Evolutionary conservation across 1,140 invertebrate species (phyloP).

Genomic region (Conus ventricosus): DNA sequence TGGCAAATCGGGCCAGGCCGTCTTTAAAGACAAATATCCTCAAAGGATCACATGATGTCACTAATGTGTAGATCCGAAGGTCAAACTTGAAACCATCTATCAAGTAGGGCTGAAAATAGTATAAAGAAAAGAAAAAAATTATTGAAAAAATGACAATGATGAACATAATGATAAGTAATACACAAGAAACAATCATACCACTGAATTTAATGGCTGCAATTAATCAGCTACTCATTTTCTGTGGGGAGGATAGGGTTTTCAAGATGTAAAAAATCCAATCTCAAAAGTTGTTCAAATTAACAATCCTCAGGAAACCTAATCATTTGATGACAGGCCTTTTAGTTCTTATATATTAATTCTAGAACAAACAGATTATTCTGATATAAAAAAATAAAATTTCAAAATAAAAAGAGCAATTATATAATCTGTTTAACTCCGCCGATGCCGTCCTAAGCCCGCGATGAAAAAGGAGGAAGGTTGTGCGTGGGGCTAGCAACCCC

Average conservation of each 20-base stretch:
- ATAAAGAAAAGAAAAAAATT: not conserved
- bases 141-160: not conserved
- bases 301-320: no score
- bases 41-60: slow-evolving; percentile 76
- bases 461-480: no score
- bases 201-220: not conserved
- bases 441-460: no score
- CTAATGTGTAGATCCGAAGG: slow-evolving; percentile 75
- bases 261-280: no score
- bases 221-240: not conserved
- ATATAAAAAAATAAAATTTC: no score
- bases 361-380: no score
- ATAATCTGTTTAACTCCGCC: no score
- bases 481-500: no score
- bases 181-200: not conserved
- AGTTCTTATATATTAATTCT: no score
- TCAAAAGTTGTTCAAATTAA: no score
- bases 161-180: not conserved
- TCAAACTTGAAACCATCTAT: slow-evolving; percentile 79
- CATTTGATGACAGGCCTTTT: no score
- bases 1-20: slow-evolving; percentile 84
- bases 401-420: no score
- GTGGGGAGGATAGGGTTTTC: not conserved
- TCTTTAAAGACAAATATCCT: slow-evolving; percentile 76
- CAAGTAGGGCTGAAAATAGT: slow-evolving; percentile 75